Evolutionary conservation across 2,797 vertebrate species (phyloP).

Genomic region (Euthynnus affinis): DNA sequence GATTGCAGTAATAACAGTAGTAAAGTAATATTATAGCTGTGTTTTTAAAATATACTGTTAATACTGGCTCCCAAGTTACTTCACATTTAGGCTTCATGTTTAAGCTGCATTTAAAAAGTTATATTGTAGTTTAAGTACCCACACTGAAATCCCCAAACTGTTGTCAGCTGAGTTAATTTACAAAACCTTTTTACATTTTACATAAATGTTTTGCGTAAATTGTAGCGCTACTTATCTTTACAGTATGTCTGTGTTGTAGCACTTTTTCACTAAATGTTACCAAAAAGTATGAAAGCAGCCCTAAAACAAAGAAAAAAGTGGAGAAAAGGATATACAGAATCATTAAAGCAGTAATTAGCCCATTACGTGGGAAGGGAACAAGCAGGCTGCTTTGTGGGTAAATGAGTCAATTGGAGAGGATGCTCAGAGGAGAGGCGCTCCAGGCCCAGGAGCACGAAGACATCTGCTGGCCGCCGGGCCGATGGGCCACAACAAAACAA

Average conservation of each 20-base stretch:
- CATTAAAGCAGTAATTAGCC: conserved; percentile 86
- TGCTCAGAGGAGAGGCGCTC: conserved; percentile 80
- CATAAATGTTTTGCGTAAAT: conserved; percentile 1
- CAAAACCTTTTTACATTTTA: conserved; percentile 9
- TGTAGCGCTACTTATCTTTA: conserved; percentile 4
- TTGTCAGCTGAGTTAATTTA: background rate
- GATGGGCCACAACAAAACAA: conserved; percentile 79
- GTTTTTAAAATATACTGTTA: no score
- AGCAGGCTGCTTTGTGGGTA: conserved; percentile 84
- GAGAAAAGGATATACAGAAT: conserved; percentile 65
- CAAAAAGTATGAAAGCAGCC: conserved; percentile 33
- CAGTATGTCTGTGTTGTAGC: conserved; percentile 13
- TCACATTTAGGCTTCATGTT: background rate
- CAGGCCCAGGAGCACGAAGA: conserved; percentile 75
- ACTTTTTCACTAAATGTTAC: conserved; percentile 31
- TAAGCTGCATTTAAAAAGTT: background rate
- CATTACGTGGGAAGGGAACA: conserved; percentile 80
- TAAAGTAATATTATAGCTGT: no score
- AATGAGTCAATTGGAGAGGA: conserved; percentile 86
- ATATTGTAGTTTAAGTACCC: background rate
- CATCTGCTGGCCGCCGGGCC: conserved; percentile 81
- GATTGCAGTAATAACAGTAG: background rate
- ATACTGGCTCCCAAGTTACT: no score
- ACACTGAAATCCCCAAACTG: background rate
- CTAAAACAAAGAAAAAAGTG: conserved; percentile 64